phyloP scores from a whole-genome alignment of 2,888 invertebrate genomes.

The Holacanthella duospinosa region DNA sequence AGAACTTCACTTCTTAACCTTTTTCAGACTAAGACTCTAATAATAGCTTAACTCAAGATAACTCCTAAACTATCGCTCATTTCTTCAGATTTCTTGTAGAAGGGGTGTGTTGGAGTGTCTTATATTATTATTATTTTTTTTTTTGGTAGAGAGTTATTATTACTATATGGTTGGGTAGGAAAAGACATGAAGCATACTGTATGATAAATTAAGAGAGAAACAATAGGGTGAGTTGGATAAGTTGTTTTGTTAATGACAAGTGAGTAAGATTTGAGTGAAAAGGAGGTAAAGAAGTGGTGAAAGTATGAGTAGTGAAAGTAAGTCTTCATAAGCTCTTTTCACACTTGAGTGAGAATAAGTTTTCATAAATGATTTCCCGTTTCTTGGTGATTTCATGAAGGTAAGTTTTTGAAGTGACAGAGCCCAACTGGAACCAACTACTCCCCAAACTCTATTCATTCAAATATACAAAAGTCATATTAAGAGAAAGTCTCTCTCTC shows the following conservation, averaged over 20 bases:
- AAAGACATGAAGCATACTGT: no score
- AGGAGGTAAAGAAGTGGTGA: not conserved
- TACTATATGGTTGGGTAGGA: no score
- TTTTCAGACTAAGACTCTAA: not conserved
- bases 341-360: constrained; percentile 19
- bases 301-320: no score
- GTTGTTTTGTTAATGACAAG: not conserved
- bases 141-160: no score
- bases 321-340: constrained; percentile 21
- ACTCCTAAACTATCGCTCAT: no score
- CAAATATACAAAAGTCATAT: not conserved
- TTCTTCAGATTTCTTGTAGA: no score
- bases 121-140: no score
- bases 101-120: no score
- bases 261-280: not conserved
- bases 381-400: not conserved
- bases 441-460: not conserved
- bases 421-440: not conserved
- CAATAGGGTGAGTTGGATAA: not conserved
- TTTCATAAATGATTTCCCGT: constrained; percentile 18
- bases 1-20: not conserved
- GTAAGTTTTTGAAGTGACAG: not conserved
- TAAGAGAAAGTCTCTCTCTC: not conserved
- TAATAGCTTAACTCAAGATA: no score
- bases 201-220: no score